Conservation (phyloP, 2,888 invertebrate genomes). For the Epistrophe eligans region DNA sequence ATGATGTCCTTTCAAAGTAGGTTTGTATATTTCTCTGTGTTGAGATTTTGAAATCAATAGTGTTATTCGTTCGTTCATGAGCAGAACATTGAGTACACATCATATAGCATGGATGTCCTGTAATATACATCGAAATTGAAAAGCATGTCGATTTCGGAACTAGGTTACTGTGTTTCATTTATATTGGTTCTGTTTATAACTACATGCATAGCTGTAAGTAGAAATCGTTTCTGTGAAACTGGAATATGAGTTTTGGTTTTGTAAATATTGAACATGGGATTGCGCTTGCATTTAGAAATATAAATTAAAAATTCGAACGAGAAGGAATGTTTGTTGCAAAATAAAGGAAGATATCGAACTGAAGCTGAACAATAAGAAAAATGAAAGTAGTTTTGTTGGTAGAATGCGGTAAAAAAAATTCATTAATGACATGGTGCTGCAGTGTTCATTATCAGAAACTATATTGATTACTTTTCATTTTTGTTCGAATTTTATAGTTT, state of each 20-base stretch:
- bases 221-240: background rate
- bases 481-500: background rate
- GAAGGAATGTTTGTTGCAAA: background rate
- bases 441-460: conserved; percentile 3
- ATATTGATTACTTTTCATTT: background rate
- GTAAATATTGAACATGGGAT: conserved; percentile 8
- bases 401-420: background rate
- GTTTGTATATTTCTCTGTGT: background rate
- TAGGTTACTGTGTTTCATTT: conserved; percentile 52
- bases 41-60: conserved; percentile 57
- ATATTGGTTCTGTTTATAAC: conserved; percentile 20
- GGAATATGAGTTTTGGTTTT: conserved; percentile 6
- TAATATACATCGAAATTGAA: conserved; percentile 39
- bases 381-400: background rate
- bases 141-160: conserved; percentile 50
- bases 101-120: background rate
- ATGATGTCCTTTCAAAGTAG: conserved; percentile 23
- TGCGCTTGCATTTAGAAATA: conserved; percentile 15
- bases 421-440: background rate
- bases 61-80: conserved; percentile 11
- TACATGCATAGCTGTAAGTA: conserved; percentile 11
- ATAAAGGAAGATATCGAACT: background rate
- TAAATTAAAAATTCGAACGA: conserved; percentile 19
- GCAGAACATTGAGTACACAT: background rate
- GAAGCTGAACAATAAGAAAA: background rate